Conservation (phyloP, 2,888 invertebrate species). For the Hyalella azteca region DNA sequence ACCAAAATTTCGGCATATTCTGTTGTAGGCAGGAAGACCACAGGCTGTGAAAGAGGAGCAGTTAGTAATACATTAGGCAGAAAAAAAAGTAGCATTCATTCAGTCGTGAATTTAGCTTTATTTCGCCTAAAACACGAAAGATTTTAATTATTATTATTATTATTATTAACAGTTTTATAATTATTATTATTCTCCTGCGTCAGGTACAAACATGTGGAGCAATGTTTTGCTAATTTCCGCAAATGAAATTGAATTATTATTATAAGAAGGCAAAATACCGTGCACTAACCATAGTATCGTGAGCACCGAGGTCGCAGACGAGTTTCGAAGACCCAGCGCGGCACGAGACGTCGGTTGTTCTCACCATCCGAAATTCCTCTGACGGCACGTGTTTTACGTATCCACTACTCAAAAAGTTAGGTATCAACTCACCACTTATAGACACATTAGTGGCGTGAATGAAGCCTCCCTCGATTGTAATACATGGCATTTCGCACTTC, state of each 20-base stretch:
- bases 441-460: not conserved
- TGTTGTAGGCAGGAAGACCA: not conserved
- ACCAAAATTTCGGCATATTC: not conserved
- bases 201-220: no score
- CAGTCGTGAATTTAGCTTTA: no score
- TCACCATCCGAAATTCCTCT: not conserved
- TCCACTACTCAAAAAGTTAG: not conserved
- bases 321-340: not conserved
- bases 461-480: not conserved
- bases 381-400: not conserved
- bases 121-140: no score
- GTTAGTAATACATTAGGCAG: no score
- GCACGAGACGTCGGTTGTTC: not conserved
- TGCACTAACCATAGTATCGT: no score
- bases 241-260: no score
- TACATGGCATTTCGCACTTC: not conserved
- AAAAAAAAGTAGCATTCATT: no score
- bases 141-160: no score
- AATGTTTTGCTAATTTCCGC: no score
- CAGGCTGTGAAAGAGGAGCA: not conserved
- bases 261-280: no score
- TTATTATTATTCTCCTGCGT: no score
- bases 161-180: no score
- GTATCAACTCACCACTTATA: not conserved
- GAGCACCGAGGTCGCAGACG: not conserved